Percentiles rank a stretch among this genome's conserved stretches.
These are phyloP conservation scores for Syrrhaptes paradoxus DNA, from an alignment of 2,113 vertebrate species.

Conservation along the genomic window DNA sequence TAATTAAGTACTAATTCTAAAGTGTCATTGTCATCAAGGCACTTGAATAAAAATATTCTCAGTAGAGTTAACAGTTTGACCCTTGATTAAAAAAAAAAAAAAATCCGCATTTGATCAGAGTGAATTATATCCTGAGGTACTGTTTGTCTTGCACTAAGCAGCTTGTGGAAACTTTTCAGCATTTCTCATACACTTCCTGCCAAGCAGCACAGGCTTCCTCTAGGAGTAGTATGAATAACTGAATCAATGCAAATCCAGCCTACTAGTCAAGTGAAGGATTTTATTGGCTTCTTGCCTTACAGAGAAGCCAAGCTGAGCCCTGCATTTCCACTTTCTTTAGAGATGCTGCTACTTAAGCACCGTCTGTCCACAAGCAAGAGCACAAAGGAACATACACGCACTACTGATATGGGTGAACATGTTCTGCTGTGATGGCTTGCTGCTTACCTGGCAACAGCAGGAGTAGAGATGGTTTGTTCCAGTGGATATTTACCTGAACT, in stretches of 20 bases:
- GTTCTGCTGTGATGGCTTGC: neutral
- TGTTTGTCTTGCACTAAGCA: neutral
- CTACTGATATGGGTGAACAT: neutral
- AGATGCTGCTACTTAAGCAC: neutral
- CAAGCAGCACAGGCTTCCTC: neutral
- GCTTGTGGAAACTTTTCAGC: neutral
- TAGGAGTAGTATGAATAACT: neutral
- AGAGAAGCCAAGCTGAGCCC: neutral
- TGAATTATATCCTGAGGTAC: fast-evolving
- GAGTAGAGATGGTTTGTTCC: neutral
- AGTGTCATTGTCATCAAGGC: neutral
- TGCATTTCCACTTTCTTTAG: neutral
- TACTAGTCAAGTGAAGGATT: neutral
- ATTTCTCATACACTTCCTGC: neutral
- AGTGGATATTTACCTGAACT: neutral
- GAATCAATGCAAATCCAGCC: neutral
- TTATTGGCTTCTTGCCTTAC: neutral
- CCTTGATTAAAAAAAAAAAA: neutral
- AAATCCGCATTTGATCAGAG: neutral
- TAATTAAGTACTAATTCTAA: neutral
- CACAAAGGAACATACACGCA: neutral
- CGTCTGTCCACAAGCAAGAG: neutral
- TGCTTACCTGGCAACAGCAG: neutral
- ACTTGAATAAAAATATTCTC: neutral
- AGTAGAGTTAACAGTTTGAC: neutral